Percentiles rank a stretch among this genome's conserved stretches.
Conservation (phyloP, 2,888 invertebrate species). For the Phrixothrix hirtus region DNA sequence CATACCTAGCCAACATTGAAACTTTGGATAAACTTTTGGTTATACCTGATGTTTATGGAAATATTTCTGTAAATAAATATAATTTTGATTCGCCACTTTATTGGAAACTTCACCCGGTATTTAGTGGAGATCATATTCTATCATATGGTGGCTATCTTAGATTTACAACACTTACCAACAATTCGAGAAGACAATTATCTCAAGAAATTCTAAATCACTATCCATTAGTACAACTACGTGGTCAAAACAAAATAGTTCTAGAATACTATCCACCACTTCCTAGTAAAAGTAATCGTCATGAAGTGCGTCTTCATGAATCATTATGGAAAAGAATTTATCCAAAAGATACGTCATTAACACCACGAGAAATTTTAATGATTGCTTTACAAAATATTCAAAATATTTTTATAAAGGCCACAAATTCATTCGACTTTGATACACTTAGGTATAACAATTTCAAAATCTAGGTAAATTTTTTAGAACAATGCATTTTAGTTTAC, state of each 20-base stretch:
- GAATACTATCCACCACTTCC: slow-evolving; percentile 66
- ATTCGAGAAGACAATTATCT: slow-evolving; percentile 56
- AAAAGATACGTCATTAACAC: slow-evolving; percentile 62
- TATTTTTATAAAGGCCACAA: slow-evolving; percentile 72
- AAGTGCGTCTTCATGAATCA: slow-evolving; percentile 73
- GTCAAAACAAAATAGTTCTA: slow-evolving; percentile 69
- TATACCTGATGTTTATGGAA: slow-evolving; percentile 64
- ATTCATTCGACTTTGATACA: slow-evolving; percentile 61
- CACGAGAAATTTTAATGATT: slow-evolving; percentile 84
- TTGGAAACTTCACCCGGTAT: slow-evolving; percentile 78
- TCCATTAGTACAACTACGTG: slow-evolving; percentile 84
- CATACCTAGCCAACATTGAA: too few species aligned
- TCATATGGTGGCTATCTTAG: slow-evolving; percentile 90
- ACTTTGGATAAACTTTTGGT: slow-evolving; percentile 42
- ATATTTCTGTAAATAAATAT: slow-evolving; percentile 60
- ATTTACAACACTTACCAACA: slow-evolving; percentile 68
- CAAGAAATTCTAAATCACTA: slow-evolving; percentile 56
- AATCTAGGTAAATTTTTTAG: background rate
- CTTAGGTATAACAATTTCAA: slow-evolving; percentile 58
- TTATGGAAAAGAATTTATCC: slow-evolving; percentile 66
- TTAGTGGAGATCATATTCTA: slow-evolving; percentile 84
- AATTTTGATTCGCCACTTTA: slow-evolving; percentile 73
- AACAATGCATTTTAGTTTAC: slow-evolving; percentile 57
- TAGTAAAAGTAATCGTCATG: slow-evolving; percentile 58
- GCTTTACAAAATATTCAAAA: slow-evolving; percentile 84